A percentile compares a stretch with the other conserved stretches of the same genome.
Evolutionary conservation across 2,888 invertebrate genomes (phyloP).

Genomic region (Pachydiplax longipennis): DNA sequence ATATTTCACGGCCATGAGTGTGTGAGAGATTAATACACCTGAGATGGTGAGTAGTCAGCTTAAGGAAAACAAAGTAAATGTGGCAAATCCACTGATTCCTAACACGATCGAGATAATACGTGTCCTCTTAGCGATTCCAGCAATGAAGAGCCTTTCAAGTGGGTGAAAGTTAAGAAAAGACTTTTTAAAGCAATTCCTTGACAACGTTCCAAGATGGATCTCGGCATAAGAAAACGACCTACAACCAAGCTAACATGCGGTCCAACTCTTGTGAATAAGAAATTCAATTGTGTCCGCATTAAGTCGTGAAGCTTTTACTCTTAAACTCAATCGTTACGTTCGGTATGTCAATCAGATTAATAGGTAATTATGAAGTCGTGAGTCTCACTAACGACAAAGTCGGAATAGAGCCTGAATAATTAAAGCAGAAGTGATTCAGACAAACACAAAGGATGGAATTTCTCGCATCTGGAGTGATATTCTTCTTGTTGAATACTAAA

Average conservation of each 20-base stretch:
- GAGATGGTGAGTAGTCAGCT: too few relatives aligned
- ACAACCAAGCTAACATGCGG: not conserved
- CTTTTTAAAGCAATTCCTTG: not conserved
- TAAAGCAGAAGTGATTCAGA: too few relatives aligned
- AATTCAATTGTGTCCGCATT: not conserved
- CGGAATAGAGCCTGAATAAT: too few relatives aligned
- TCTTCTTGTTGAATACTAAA: too few relatives aligned
- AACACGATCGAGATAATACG: too few relatives aligned
- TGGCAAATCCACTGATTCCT: too few relatives aligned
- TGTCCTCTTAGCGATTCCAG: not conserved
- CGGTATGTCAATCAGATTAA: not conserved
- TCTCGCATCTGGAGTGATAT: too few relatives aligned
- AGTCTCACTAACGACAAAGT: too few relatives aligned
- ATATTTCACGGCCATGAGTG: too few relatives aligned
- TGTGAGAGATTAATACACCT: too few relatives aligned
- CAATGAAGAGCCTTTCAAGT: not conserved
- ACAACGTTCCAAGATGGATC: not conserved
- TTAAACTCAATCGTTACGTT: not conserved
- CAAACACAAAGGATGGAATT: too few relatives aligned
- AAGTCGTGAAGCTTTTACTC: not conserved
- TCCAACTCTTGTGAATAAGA: not conserved
- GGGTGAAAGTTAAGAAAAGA: not conserved
- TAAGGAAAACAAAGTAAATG: not conserved
- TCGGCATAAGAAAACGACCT: not conserved
- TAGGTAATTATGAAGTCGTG: not conserved